A percentile compares a stretch with the other conserved stretches of the same genome.
These are phyloP conservation scores for Hanleya hanleyi DNA, from an alignment of 2,888 invertebrate species.

Conservation along the genomic window DNA sequence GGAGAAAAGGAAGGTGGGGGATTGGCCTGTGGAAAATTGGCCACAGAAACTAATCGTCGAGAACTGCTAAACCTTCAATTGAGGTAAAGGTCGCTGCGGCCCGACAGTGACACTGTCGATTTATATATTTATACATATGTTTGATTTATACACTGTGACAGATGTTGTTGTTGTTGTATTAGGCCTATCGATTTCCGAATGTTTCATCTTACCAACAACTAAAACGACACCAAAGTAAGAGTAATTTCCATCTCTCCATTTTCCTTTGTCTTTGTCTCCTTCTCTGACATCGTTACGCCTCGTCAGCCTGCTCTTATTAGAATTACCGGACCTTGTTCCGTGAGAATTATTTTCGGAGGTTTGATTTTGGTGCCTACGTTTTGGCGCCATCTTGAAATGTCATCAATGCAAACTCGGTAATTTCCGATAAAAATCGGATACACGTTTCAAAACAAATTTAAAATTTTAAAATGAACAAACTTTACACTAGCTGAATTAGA, in stretches of 20 bases:
- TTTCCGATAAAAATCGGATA: conserved; percentile 1
- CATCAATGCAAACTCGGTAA: neutral
- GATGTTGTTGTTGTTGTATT: neutral
- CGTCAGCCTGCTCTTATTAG: neutral
- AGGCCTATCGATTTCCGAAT: neutral
- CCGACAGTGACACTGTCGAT: too few species aligned
- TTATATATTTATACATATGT: too few species aligned
- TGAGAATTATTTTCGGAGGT: neutral
- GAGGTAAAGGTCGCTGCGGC: too few species aligned
- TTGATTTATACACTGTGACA: too few species aligned
- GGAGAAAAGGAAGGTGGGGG: too few species aligned
- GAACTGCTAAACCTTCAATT: too few species aligned
- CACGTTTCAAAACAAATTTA: too few species aligned
- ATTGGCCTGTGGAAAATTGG: too few species aligned
- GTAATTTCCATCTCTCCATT: neutral
- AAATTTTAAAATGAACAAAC: too few species aligned
- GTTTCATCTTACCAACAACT: neutral
- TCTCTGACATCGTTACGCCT: neutral
- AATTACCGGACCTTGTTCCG: neutral
- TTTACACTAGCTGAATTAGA: too few species aligned
- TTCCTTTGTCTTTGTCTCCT: neutral
- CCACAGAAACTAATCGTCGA: too few species aligned
- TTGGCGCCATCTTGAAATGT: conserved; percentile 4
- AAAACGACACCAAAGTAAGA: neutral
- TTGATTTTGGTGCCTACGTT: conserved; percentile 11